A percentile compares a stretch with the other conserved stretches of the same genome.
phyloP scores from a whole-genome alignment of 2,888 invertebrate genomes.

The Malacosoma neustria region DNA sequence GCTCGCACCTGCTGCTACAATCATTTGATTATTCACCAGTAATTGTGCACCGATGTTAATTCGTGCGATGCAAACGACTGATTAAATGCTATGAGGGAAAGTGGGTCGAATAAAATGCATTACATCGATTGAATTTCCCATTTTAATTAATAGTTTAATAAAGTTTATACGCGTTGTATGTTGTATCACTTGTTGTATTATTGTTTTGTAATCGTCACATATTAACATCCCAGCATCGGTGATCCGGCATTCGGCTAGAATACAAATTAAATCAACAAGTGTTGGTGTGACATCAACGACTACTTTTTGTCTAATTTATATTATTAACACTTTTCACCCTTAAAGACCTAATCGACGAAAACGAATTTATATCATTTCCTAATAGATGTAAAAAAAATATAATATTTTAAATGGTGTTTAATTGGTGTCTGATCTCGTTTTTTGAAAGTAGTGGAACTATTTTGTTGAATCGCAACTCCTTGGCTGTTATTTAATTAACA shows the following conservation, averaged over 20 bases:
- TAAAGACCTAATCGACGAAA: too few species aligned
- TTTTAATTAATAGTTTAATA: neutral
- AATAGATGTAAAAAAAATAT: too few species aligned
- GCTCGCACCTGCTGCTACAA: slow-evolving; percentile 32
- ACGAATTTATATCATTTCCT: too few species aligned
- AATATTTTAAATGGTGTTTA: too few species aligned
- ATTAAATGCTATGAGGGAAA: neutral
- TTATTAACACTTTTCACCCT: too few species aligned
- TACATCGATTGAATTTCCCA: neutral
- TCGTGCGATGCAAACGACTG: neutral
- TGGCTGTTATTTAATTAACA: too few species aligned
- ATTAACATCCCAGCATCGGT: neutral
- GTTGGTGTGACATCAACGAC: neutral
- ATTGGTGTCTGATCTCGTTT: too few species aligned
- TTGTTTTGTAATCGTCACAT: neutral
- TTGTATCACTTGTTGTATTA: neutral
- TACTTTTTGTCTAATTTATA: neutral
- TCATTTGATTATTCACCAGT: slow-evolving; percentile 12
- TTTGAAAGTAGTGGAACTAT: too few species aligned
- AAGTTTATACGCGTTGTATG: neutral
- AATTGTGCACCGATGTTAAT: neutral
- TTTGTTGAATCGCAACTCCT: too few species aligned
- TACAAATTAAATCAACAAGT: neutral
- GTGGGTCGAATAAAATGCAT: neutral
- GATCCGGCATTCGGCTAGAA: neutral